Conservation (phyloP, 2,113 vertebrate genomes). For the Pipa parva region DNA sequence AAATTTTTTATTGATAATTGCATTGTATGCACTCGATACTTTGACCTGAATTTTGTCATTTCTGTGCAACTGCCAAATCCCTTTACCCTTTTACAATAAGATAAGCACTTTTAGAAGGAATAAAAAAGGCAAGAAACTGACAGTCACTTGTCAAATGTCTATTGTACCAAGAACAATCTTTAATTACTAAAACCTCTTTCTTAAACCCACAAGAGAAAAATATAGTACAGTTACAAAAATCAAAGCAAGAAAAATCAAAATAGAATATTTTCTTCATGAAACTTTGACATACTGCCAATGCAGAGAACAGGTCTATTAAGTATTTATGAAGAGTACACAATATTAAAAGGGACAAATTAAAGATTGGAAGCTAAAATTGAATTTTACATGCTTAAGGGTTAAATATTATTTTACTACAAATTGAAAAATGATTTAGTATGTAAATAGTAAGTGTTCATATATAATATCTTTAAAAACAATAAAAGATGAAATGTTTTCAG, state of each 20-base stretch:
- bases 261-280: constrained; percentile 29
- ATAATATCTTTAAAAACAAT: constrained; percentile 47
- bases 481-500: not conserved
- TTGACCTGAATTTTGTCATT: constrained; percentile 23
- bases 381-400: not conserved
- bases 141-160: constrained; percentile 37
- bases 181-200: constrained; percentile 23
- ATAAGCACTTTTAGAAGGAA: not conserved
- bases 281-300: constrained; percentile 47
- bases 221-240: constrained; percentile 41
- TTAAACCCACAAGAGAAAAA: constrained; percentile 36
- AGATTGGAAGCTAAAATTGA: not conserved
- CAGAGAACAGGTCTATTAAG: constrained; percentile 49
- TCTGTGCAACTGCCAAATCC: not conserved
- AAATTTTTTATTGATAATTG: no score
- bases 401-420: not conserved
- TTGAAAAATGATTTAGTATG: not conserved
- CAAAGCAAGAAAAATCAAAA: not conserved
- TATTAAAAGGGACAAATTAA: not conserved
- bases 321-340: constrained; percentile 45
- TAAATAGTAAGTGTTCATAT: not conserved
- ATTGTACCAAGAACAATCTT: constrained; percentile 23
- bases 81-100: constrained; percentile 6
- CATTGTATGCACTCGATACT: not conserved
- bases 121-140: not conserved